Base-by-base conservation (phyloP, 64 coral and sea anemone genomes). In the Dendronephthya gigantea region DNA sequence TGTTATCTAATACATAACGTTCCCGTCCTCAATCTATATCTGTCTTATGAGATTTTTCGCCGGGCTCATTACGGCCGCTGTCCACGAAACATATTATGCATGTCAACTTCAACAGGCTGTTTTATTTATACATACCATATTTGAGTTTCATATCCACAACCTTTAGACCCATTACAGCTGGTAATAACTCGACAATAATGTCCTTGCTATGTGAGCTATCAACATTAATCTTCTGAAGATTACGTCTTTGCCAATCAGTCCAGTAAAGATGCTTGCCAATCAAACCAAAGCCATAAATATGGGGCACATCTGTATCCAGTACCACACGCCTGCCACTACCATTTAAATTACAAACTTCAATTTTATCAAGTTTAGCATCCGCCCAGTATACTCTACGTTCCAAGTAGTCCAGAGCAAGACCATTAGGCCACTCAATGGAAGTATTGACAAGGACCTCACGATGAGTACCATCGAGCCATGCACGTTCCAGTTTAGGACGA, bases 351-450 rank as follows among this genome's bases (percentile, higher is more conserved):
- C 88, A 88, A 10, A 79, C 83, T 56, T 93, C 91, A 86, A 93
- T 93, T 68, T 90, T 93, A 25, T 93, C 91, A 22, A 93, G 35
- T 39, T 85, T 89, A 41, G 91, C 91, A 25, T 93, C 91, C 3
- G 84, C 91, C 91, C 91, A 93, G 65, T 87, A 90, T 0, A 93
- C 39, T 40, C 28, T 70, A 41, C 34, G 47, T 4, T 82, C 55
- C 37, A 43, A 74, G 51, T 86, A 41, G 43, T 93, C 91, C 8
- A 93, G 82, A 22, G 85, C 79, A 17, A 93, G 45, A 86, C 91
- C 91, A 83, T 93, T 93, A 9, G 91, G 91, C 91, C 91, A 93
- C 50, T 39, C 81, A 29, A 93, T 40, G 0, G 66, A 36, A 49
- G 87, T 37, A 31, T 40, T 45, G 11, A 93, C 52, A 7, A 93